Evolutionary conservation across 1,140 invertebrate species (phyloP), one percentile per base, ranked within the genome.

Genomic region (Amyelois transitella): DNA sequence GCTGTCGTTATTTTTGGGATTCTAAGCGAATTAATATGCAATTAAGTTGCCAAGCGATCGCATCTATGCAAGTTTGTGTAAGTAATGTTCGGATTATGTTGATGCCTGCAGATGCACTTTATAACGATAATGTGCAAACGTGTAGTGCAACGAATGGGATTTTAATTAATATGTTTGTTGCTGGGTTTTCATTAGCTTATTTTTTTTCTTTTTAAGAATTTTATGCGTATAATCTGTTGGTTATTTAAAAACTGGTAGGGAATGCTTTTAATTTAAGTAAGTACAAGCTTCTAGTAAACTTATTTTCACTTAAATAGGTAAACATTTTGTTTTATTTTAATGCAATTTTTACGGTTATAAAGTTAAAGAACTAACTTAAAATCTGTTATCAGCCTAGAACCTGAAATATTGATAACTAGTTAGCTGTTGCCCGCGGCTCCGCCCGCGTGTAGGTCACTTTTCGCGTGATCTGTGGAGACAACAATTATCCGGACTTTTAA

Each of bases 21-120:
- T 62, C 55, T 55, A 18, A 18, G 28, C 56, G 58, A 53, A 69
- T 69, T 65, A 69, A 69, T 62, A 65, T 50, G 66, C 60, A 65
- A 69, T 69, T 69, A 69, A 65, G 55, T 58, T 65, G 66, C 57
- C 66, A 64, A 49, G 51, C 58, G 55, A 60, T 58, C 44, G 48
- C 43, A 38, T 38, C 32, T 38, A 14, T 38, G 32, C 32, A 38
- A 38, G 32, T 38, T 38, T 38, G 32, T 38, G 32, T 38, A 32
- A 32, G 25, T 32, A 38, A 38, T 38, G 32, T 38, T 38, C 1
- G 32, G 32, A 38, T 38, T 38, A 38, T 38, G 32, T 14, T 38
- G 32, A 38, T 38, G 1, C 12, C 32, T 6, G 22, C 8, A 8
- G 32, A 38, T 38, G 32, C 32, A 38, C 32, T 38, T 14, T 1